Percentiles rank a stretch among this genome's conserved stretches.
Evolutionary conservation across 2,113 vertebrate species (phyloP).

Genomic region (Forbesichthys agassizii): DNA sequence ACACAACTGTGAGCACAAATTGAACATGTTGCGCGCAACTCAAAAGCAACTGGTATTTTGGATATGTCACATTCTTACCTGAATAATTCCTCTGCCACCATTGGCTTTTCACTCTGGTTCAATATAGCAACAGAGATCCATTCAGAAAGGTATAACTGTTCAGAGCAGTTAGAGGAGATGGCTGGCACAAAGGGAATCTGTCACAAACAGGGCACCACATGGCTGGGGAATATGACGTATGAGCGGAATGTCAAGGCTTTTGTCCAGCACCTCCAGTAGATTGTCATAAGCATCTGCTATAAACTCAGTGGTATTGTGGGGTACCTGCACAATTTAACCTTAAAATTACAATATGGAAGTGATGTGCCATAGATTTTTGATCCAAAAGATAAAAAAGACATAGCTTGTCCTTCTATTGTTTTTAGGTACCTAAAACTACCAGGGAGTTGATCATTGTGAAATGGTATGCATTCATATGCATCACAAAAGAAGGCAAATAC

Average conservation of each 20-base stretch:
- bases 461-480: no score
- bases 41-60: constrained; percentile 41
- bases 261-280: constrained; percentile 25
- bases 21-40: constrained; percentile 26
- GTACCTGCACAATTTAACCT: no score
- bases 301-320: constrained; percentile 12
- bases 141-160: constrained; percentile 55
- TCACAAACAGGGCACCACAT: constrained; percentile 37
- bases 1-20: constrained; percentile 23
- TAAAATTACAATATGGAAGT: no score
- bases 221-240: constrained; percentile 47
- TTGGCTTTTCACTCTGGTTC: constrained; percentile 45
- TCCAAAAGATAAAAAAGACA: no score
- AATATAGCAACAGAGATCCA: constrained; percentile 55
- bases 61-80: constrained; percentile 49
- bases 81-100: constrained; percentile 49
- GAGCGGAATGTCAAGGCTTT: constrained; percentile 64
- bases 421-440: no score
- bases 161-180: constrained; percentile 34
- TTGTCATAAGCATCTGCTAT: not conserved
- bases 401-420: no score
- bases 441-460: no score
- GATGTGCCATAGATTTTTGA: no score
- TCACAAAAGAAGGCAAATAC: no score
- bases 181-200: constrained; percentile 42